Evolutionary conservation across 2,888 invertebrate genomes (phyloP), one percentile per base, ranked within the genome.

Genomic region (Dicranocentrus wangi): DNA sequence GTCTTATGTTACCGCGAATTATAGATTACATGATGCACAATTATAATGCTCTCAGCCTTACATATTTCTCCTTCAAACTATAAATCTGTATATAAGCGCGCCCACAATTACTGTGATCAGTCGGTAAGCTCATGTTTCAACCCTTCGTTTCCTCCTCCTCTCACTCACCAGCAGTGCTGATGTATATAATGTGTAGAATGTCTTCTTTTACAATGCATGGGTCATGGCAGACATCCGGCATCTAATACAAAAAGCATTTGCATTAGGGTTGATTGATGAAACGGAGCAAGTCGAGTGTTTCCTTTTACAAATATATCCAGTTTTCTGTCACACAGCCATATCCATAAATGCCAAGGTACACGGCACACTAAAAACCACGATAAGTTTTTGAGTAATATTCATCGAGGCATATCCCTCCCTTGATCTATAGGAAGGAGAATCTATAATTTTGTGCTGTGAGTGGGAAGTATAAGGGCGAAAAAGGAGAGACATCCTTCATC

Each of bases 201-300:
- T 7, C 51, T 39, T 39, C 39, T 7, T 17, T 51, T n/a, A 5
- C 51, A 51, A 13, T 51, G 51, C 51, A 51, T 51, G 7, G 17
- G 51, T 51, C 51, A 51, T 51, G n/a, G 17, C 3, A 17, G 51
- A n/a, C 51, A 5, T 7, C 10, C 51, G 13, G n/a, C 7, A 51
- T 51, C 51, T n/a, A 10, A 51, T n/a, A 51, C n/a, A 51, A 51
- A n/a, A 51, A 51, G n/a, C 51, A 25, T 58, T 58, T 58, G 58
- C 25, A 58, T 58, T 58, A 58, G 23, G 13, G 27, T 25, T 58
- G 51, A 51, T 51, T 51, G 58, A 58, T 58, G 58, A 58, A 58
- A 25, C n/a, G n/a, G n/a, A 58, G 58, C 13, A 51, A 51, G 51
- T 51, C n/a, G n/a, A n/a, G n/a, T n/a, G n/a, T n/a, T n/a, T n/a